Base-by-base conservation (phyloP, 2,797 vertebrate species). In the Halcyon leucocephala region DNA sequence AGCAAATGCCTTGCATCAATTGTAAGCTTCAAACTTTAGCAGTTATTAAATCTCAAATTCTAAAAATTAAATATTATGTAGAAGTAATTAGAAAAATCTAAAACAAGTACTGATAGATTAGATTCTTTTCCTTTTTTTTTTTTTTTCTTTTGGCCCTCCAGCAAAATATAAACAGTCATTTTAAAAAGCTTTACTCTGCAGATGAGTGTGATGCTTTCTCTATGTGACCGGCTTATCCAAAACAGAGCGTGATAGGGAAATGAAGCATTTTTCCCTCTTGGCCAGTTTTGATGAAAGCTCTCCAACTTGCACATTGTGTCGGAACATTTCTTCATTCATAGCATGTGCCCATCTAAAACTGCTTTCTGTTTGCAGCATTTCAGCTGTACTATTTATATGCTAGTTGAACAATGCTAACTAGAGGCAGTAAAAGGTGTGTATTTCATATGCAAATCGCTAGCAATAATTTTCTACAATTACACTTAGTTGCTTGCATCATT, bases 391-490 rank as follows among this genome's bases (percentile, higher is more conserved):
- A 96, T 98, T 98, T 98, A 97, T 98, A 98, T 97, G 86, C 95
- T 58, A 17, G 65, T 95, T 92, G 97, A 97, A 98, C 97, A 98
- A 98, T 98, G 97, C 96, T 96, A 97, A 83, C 92, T 51, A 94
- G 93, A 97, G 91, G 93, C 97, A 94, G 95, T 92, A 91, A 96
- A 97, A 98, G 97, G 96, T 98, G 96, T 98, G 80, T 90, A 52
- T 97, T 98, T 97, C 98, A 96, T 95, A 97, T 97, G 97, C 96
- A 98, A 97, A 98, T 98, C 76, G 39, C 82, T 41, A 28, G 90
- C 97, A 93, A 91, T 97, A 91, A 97, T 98, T 97, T 97, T 96
- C 93, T 93, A 92, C 95, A 97, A 96, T 97, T 97, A 96, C 85
- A 72, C 82, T 87, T 94, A 94, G 93, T 96, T 95, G 92, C 94